Base-by-base conservation (phyloP, 2,113 vertebrate species). In the Thinocorus orbignyianus region DNA sequence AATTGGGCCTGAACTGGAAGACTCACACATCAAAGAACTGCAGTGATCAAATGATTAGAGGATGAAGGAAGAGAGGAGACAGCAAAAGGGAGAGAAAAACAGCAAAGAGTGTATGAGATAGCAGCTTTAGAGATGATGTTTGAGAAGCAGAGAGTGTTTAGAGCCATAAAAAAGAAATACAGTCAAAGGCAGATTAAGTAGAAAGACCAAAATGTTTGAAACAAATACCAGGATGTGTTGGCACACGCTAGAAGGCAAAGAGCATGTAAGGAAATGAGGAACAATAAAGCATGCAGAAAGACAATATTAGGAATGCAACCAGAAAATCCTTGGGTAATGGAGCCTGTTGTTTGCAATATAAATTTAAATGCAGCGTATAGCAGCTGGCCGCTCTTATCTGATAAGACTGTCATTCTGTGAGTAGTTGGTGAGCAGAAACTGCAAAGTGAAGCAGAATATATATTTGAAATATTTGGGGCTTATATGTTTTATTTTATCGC, bases 291-390 rank as follows among this genome's bases (percentile, higher is more conserved):
- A 80, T 37, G 55, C 58, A 85, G 88, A 96, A 94, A 94, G 92
- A 72, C 70, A 74, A 13, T 90, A 93, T 97, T 97, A 98, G 84
- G 62, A 97, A 98, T 97, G 88, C 90, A 96, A 91, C 17, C 24
- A 97, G 94, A 97, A 98, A 95, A 98, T 97, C 94, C 92, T 92
- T 91, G 97, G 96, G 92, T 98, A 98, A 97, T 97, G 96, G 97
- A 98, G 96, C 97, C 96, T 98, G 91, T 96, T 98, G 96, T 97
- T 97, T 90, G 95, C 95, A 98, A 98, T 98, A 98, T 98, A 97
- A 97, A 98, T 98, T 98, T 98, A 98, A 98, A 98, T 97, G 95
- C 81, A 95, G 87, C 5, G 0, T 95, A 93, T 65, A 88, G 94
- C 73, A 95, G 88, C 84, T 84, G 94, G 39, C 62, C 17, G 18